These are phyloP conservation scores for Pollenia angustigena DNA, from an alignment of 2,888 invertebrate species.

Conservation along the genomic window DNA sequence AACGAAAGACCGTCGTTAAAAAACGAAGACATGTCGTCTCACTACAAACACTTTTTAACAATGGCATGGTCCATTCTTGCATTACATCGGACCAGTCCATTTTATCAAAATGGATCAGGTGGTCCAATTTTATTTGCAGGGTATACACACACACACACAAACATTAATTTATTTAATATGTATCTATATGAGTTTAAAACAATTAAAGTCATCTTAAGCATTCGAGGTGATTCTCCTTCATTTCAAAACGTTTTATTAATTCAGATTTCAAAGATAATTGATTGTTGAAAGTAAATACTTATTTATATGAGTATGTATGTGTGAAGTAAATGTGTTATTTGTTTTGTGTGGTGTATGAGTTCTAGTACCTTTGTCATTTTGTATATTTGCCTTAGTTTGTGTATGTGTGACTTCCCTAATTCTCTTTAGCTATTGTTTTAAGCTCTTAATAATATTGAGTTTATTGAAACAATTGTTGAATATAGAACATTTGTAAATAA, in stretches of 20 bases:
- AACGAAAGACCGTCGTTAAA: too few species aligned
- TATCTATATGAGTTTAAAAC: conserved; percentile 5
- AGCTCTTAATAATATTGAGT: conserved; percentile 43
- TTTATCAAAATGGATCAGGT: too few species aligned
- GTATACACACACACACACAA: conserved; percentile 13
- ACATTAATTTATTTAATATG: conserved; percentile 8
- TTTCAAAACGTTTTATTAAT: conserved; percentile 33
- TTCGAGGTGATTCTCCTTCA: background rate
- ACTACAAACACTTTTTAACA: too few species aligned
- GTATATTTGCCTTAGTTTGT: background rate
- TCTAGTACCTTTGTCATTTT: too few species aligned
- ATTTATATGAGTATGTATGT: background rate
- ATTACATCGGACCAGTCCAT: too few species aligned
- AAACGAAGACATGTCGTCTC: too few species aligned
- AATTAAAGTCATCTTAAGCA: conserved; percentile 13
- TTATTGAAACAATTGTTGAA: conserved; percentile 50
- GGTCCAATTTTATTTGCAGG: too few species aligned
- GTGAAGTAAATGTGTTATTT: background rate
- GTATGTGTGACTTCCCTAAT: background rate
- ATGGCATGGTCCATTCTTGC: too few species aligned
- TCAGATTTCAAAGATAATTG: conserved; percentile 47
- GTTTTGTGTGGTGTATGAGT: too few species aligned
- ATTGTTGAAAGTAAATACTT: conserved; percentile 27
- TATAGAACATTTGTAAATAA: conserved; percentile 52
- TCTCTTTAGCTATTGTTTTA: conserved; percentile 35